Evolutionary conservation across 1,140 invertebrate species (phyloP).

Genomic region (Nasonia giraulti): DNA sequence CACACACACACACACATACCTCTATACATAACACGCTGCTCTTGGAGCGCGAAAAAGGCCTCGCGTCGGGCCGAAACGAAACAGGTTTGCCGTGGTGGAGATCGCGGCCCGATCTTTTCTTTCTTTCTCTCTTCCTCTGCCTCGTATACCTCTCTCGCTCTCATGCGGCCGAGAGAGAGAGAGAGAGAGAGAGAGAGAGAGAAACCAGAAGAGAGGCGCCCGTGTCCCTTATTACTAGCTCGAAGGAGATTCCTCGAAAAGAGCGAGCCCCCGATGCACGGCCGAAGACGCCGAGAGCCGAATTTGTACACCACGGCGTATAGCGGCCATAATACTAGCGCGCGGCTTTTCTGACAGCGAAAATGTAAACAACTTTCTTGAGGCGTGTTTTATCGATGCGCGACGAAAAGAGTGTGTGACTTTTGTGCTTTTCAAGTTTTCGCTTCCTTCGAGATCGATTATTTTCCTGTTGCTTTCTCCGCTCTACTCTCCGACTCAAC

Average conservation of each 20-base stretch:
- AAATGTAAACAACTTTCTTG: conserved; percentile 4
- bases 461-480: no score
- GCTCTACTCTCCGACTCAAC: no score
- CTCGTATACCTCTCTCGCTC: not conserved
- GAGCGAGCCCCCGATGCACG: not conserved
- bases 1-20: not conserved
- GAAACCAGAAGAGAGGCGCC: not conserved
- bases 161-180: no score
- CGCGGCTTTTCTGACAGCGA: not conserved
- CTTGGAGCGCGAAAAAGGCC: not conserved
- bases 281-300: not conserved
- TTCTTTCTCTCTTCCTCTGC: conserved; percentile 10
- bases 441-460: no score
- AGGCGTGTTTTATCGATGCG: not conserved
- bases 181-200: not conserved
- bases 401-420: not conserved
- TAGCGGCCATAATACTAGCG: not conserved
- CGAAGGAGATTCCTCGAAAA: conserved; percentile 30
- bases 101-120: not conserved
- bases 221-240: conserved; percentile 19
- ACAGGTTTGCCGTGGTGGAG: conserved; percentile 21
- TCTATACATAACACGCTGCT: not conserved
- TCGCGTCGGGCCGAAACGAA: conserved; percentile 28
- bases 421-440: no score
- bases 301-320: not conserved